Conservation (phyloP, 1,140 invertebrate species). For the Acromyrmex echinatior region DNA sequence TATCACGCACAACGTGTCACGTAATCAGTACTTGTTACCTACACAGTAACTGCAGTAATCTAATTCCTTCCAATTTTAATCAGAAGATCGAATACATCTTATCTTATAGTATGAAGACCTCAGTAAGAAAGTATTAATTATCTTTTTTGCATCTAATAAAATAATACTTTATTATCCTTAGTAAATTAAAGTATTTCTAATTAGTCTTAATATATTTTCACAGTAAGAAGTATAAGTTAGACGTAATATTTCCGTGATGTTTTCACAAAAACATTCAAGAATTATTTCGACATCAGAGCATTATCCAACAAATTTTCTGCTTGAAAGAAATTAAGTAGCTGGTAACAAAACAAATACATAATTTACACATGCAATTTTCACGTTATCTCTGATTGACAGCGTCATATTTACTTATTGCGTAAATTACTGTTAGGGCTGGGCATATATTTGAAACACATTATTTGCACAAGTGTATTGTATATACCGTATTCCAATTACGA, state of each 20-base stretch:
- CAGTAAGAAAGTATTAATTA: neutral
- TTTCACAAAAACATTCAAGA: neutral
- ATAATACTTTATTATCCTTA: neutral
- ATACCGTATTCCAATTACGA: no score
- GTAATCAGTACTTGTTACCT: constrained; percentile 16
- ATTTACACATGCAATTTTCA: neutral
- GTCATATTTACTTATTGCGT: neutral
- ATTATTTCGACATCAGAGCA: neutral
- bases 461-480: no score
- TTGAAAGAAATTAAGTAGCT: neutral
- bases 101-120: no score
- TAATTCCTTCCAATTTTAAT: neutral
- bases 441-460: no score
- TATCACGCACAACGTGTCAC: constrained; percentile 7
- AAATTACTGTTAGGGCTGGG: neutral
- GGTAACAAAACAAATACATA: neutral
- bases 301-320: neutral
- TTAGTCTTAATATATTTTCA: neutral
- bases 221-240: neutral
- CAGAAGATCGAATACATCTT: neutral
- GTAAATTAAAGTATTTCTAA: neutral
- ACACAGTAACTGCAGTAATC: neutral
- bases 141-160: neutral
- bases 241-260: neutral
- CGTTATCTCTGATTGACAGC: neutral